Conservation (phyloP, 2,888 invertebrate genomes). For the Lasioglossum leucozonium region DNA sequence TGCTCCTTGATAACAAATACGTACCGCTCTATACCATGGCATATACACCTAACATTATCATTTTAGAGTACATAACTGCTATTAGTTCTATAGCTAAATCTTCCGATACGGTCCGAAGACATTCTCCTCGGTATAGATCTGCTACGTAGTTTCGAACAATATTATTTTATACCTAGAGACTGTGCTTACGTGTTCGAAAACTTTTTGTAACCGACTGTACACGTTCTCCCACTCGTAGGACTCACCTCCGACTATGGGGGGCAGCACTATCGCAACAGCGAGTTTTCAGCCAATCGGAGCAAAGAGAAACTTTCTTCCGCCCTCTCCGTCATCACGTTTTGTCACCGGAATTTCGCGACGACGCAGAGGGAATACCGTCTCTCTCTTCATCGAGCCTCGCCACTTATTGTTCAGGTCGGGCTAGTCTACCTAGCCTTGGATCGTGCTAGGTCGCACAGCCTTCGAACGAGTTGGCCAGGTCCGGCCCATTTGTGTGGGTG, state of each 20-base stretch:
- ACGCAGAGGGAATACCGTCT: not conserved
- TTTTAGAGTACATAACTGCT: not conserved
- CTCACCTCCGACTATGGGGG: not conserved
- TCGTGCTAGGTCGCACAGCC: conserved; percentile 71
- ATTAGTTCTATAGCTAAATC: not conserved
- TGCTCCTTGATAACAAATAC: not conserved
- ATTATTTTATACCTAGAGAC: not conserved
- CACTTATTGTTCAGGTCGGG: conserved; percentile 60
- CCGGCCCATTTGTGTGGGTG: conserved; percentile 51
- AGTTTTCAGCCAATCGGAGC: conserved; percentile 9
- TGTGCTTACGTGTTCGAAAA: not conserved
- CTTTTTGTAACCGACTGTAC: not conserved
- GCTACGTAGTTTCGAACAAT: not conserved
- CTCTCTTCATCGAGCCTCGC: conserved; percentile 31
- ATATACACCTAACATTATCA: not conserved
- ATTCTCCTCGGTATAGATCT: not conserved
- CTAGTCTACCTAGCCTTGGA: conserved; percentile 69
- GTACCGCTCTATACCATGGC: not conserved
- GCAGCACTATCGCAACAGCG: conserved; percentile 21
- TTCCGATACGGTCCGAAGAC: not conserved
- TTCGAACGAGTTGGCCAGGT: conserved; percentile 60
- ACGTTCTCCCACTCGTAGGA: not conserved
- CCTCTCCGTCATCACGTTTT: conserved; percentile 22
- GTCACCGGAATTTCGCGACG: conserved; percentile 7
- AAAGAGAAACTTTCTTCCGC: conserved; percentile 22